Conservation (phyloP, 1,140 invertebrate species). For the Cardiocondyla obscurior region DNA sequence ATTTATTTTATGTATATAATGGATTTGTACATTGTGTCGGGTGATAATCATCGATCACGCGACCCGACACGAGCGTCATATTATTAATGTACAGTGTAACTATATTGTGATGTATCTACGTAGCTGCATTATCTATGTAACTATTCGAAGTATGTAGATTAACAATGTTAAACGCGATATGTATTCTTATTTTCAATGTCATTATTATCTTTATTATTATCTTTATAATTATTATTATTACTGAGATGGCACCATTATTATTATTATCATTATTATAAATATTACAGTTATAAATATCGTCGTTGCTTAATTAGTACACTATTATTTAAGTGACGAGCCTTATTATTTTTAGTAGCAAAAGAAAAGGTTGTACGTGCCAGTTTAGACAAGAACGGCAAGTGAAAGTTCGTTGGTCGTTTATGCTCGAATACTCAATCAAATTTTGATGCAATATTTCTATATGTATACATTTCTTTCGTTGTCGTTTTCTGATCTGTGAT, state of each 20-base stretch:
- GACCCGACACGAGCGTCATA: conserved; percentile 73
- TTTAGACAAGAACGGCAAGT: conserved; percentile 65
- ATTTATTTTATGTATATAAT: conserved; percentile 84
- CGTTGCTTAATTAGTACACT: conserved; percentile 44
- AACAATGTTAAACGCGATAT: conserved; percentile 68
- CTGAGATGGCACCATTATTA: conserved; percentile 58
- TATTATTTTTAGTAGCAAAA: conserved; percentile 70
- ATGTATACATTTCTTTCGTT: conserved; percentile 34
- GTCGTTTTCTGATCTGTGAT: conserved; percentile 11
- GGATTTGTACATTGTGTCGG: conserved; percentile 80
- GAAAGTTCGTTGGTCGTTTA: conserved; percentile 64
- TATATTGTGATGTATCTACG: conserved; percentile 84
- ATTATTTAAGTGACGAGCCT: conserved; percentile 65
- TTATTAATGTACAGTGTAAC: conserved; percentile 84
- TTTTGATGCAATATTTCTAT: conserved; percentile 46
- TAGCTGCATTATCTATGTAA: conserved; percentile 78
- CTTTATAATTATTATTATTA: conserved; percentile 68
- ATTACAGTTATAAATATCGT: conserved; percentile 62
- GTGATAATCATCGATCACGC: conserved; percentile 62
- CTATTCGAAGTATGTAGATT: conserved; percentile 69
- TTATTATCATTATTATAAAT: conserved; percentile 59
- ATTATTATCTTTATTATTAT: conserved; percentile 72
- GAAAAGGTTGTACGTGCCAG: conserved; percentile 76
- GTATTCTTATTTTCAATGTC: conserved; percentile 72
- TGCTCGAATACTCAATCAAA: conserved; percentile 66